Base-by-base conservation (phyloP, 1,140 invertebrate genomes). In the Psix sp. region DNA sequence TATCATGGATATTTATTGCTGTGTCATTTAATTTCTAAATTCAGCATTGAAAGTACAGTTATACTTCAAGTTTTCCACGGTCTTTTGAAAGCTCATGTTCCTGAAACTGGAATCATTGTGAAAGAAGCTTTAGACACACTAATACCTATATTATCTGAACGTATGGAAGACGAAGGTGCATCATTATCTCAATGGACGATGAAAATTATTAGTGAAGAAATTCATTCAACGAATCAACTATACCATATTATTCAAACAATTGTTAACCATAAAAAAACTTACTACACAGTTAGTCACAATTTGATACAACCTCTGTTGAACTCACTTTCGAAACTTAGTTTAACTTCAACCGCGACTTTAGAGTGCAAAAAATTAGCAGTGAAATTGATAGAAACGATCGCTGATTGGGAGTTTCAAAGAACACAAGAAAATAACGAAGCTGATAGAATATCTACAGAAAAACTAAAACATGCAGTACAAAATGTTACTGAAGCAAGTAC, bases 161-260 rank as follows among this genome's bases (percentile, higher is more conserved):
- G 96, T 49, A 97, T 99, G 95, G 95, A 98, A 82, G 96, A 99
- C 87, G 98, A 97, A 7, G 96, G 98, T 85, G 95, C 93, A 2
- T 97, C 98, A 95, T 85, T 99, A 2, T 97, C 95, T 0, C 96
- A 98, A 80, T 98, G 96, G 96, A 99, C 98, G 0, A 99, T 99
- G 86, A 99, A 99, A 86, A 98, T 99, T 18, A 96, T 99, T 18
- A 94, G 98, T 0, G 98, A 99, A 83, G 98, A 99, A 84, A 96
- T 96, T 0, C 96, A 99, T 85, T 95, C 95, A 0, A 93, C 97
- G 86, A 94, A 96, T 62, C 97, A 99, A 83, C 86, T 99, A 1
- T 96, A 96, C 63, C 98, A 99, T 81, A 97, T 99, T 68, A 86
- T 99, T 48, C 97, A 97, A 84, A 87, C 99, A 0, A 93, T 99